A percentile compares a stretch with the other conserved stretches of the same genome.
phyloP scores from a whole-genome alignment of 2,888 invertebrate species.

The Stenolophus ochropezus region DNA sequence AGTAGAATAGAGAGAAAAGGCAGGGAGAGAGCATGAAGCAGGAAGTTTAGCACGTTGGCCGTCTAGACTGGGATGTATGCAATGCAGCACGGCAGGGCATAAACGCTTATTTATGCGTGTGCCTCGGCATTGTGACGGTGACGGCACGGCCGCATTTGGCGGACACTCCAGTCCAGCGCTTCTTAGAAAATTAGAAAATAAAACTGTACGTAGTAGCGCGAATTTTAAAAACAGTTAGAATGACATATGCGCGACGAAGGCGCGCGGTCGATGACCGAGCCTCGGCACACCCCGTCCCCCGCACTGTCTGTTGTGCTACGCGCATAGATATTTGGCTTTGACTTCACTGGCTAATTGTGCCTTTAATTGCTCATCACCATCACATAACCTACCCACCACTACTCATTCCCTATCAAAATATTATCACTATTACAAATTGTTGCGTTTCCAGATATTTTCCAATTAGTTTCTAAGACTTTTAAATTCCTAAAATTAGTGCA shows the following conservation, averaged over 20 bases:
- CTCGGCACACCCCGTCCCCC: slow-evolving; percentile 66
- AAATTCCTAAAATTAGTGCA: no score
- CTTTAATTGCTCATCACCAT: background rate
- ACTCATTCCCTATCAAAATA: no score
- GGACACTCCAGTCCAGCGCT: slow-evolving; percentile 40
- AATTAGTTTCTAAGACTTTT: no score
- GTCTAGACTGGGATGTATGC: slow-evolving; percentile 4
- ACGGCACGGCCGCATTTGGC: background rate
- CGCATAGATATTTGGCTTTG: slow-evolving; percentile 12
- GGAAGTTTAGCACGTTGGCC: background rate
- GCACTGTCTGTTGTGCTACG: background rate
- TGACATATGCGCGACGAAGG: slow-evolving; percentile 69
- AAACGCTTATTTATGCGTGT: slow-evolving; percentile 25
- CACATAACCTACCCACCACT: no score
- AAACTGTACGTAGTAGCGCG: slow-evolving; percentile 53
- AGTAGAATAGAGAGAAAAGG: no score
- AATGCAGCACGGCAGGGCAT: background rate
- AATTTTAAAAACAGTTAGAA: slow-evolving; percentile 69
- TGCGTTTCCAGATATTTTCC: no score
- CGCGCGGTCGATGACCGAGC: slow-evolving; percentile 73
- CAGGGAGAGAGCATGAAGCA: slow-evolving; percentile 15
- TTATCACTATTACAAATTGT: no score
- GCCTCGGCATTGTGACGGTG: slow-evolving; percentile 2
- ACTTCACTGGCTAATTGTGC: background rate
- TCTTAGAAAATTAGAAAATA: slow-evolving; percentile 58